Evolutionary conservation across 2,113 vertebrate species (phyloP).

Genomic region (Tachysurus fulvidraco): DNA sequence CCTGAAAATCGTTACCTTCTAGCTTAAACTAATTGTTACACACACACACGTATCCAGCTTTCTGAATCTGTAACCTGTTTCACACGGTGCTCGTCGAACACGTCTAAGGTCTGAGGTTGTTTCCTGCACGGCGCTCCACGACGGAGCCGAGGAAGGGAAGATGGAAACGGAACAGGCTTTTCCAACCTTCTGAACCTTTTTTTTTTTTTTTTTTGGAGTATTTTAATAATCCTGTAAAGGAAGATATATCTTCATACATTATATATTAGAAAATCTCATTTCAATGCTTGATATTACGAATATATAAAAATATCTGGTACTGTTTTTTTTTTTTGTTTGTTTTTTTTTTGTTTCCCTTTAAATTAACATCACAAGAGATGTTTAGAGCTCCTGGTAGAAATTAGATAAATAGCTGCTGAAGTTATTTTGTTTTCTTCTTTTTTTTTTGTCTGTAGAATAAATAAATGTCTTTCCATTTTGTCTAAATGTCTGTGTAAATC

Average conservation of each 20-base stretch:
- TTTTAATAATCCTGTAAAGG: conserved; percentile 61
- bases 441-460: neutral
- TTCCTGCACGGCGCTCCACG: conserved; percentile 5
- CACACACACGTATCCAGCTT: neutral
- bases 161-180: neutral
- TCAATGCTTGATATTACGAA: conserved; percentile 68
- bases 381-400: conserved; percentile 40
- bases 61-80: neutral
- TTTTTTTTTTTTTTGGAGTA: conserved; percentile 24
- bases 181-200: neutral
- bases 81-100: neutral
- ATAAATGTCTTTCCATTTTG: conserved; percentile 15
- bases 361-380: conserved; percentile 60
- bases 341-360: conserved; percentile 58
- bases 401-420: conserved; percentile 7
- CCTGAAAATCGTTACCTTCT: neutral
- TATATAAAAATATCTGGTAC: conserved; percentile 74
- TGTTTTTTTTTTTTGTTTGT: conserved; percentile 56
- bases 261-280: conserved; percentile 67
- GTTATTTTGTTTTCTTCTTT: neutral
- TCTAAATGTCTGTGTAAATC: neutral
- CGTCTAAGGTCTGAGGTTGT: neutral
- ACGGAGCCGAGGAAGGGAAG: conserved; percentile 1
- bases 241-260: conserved; percentile 59
- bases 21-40: neutral